These are phyloP conservation scores for Pygoscelis antarcticus DNA, from an alignment of 2,113 vertebrate species.

Conservation along the genomic window DNA sequence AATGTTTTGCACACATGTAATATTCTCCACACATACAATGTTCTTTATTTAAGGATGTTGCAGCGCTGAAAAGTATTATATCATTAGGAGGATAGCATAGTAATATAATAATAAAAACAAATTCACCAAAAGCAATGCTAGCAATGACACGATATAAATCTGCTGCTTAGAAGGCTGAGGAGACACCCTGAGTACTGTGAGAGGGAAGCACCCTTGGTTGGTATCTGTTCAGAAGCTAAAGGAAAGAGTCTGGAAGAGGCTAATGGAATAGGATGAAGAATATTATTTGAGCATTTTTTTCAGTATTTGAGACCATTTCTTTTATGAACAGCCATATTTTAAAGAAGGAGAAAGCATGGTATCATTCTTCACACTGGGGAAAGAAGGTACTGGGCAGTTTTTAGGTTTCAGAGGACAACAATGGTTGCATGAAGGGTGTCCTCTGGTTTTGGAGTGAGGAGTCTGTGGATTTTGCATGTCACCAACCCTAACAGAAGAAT, in stretches of 20 bases:
- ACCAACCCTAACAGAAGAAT: neutral
- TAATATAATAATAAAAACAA: neutral
- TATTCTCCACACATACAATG: neutral
- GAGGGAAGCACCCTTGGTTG: rapidly evolving
- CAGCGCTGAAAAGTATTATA: neutral
- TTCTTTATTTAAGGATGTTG: neutral
- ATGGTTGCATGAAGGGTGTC: neutral
- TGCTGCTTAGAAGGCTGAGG: neutral
- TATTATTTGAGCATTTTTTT: neutral
- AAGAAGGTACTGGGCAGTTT: neutral
- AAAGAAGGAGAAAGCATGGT: neutral
- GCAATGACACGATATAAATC: neutral
- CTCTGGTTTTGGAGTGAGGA: neutral
- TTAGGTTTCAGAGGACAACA: neutral
- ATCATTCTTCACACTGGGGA: neutral
- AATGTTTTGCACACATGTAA: neutral
- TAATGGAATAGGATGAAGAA: neutral
- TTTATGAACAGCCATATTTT: neutral
- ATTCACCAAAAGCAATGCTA: neutral
- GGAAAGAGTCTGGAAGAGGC: neutral
- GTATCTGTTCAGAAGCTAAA: neutral
- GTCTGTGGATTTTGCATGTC: neutral
- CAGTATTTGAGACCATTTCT: neutral
- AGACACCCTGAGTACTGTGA: neutral
- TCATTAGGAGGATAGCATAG: neutral